phyloP scores from a whole-genome alignment of 2,113 vertebrate species.

The Amphilophus citrinellus region DNA sequence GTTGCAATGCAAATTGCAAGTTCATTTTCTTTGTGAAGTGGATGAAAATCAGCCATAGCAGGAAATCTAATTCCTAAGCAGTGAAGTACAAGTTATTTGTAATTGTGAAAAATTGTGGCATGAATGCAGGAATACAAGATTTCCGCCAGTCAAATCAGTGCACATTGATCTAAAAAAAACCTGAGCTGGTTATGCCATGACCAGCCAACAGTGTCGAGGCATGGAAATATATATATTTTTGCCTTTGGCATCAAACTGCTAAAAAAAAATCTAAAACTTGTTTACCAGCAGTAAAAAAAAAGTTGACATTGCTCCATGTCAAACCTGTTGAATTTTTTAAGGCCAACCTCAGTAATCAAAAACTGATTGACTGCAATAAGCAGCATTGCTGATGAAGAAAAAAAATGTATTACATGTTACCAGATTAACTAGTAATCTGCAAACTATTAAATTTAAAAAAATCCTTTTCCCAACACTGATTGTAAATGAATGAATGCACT shows the following conservation, averaged over 20 bases:
- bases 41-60: neutral
- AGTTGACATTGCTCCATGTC: neutral
- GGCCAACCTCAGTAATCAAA: neutral
- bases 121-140: neutral
- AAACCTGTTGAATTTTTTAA: neutral
- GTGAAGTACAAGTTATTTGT: neutral
- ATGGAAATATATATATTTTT: neutral
- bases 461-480: neutral
- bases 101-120: neutral
- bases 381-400: neutral
- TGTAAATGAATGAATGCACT: neutral
- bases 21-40: neutral
- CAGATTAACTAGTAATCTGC: neutral
- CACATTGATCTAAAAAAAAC: neutral
- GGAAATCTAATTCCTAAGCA: neutral
- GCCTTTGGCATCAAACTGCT: neutral
- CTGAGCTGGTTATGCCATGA: accelerated
- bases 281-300: neutral
- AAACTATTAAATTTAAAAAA: neutral
- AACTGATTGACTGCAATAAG: neutral
- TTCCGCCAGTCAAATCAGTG: neutral
- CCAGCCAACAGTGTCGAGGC: neutral
- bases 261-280: neutral
- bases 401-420: neutral
- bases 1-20: neutral